phyloP scores from a whole-genome alignment of 1,140 invertebrate species.

The Polyergus mexicanus region DNA sequence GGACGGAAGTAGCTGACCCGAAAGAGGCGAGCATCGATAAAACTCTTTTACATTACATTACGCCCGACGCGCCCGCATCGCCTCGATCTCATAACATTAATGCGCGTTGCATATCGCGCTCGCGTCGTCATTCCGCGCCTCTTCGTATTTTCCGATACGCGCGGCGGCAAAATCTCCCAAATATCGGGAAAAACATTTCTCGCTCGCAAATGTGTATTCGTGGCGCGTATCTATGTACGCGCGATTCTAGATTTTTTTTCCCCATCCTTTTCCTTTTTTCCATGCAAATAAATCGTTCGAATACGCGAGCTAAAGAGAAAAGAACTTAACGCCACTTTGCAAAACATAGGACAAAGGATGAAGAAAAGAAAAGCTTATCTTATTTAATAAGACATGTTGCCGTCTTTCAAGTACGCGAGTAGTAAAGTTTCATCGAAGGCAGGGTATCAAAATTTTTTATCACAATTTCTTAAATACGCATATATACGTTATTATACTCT shows the following conservation, averaged over 20 bases:
- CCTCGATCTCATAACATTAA: conserved; percentile 74
- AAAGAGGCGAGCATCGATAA: conserved; percentile 68
- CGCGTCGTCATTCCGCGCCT: conserved; percentile 25
- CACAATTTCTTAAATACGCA: not conserved
- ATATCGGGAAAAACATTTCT: conserved; percentile 54
- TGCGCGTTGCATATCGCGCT: conserved; percentile 57
- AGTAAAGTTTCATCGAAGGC: not conserved
- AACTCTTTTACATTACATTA: conserved; percentile 74
- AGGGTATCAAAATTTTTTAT: not conserved
- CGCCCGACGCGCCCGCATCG: conserved; percentile 61
- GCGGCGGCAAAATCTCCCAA: conserved; percentile 33
- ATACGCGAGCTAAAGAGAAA: not conserved
- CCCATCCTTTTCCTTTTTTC: not conserved
- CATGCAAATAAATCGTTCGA: not conserved
- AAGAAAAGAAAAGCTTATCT: not conserved
- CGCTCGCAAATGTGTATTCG: conserved; percentile 19
- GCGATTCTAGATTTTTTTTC: not conserved
- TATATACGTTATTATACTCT: not conserved
- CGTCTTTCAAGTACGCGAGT: not conserved
- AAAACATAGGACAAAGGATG: not conserved
- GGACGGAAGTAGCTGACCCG: conserved; percentile 61
- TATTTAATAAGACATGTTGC: not conserved
- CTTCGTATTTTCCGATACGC: conserved; percentile 53
- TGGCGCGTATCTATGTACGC: not conserved
- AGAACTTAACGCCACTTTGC: not conserved